Percentiles rank a stretch among this genome's conserved stretches.
Evolutionary conservation across 2,797 vertebrate species (phyloP).

Genomic region (Scomberomorus guttatus): DNA sequence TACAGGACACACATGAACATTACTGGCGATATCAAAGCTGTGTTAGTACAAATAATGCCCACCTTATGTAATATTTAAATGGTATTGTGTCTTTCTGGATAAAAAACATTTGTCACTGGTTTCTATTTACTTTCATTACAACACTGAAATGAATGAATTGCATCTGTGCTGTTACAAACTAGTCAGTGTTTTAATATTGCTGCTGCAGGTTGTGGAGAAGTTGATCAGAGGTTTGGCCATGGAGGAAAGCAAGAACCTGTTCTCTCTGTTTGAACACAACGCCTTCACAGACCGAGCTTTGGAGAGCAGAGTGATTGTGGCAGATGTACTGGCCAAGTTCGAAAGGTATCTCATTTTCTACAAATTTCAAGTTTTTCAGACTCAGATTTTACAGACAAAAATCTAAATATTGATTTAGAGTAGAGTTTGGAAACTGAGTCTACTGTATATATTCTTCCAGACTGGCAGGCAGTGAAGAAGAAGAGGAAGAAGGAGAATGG

Average conservation of each 20-base stretch:
- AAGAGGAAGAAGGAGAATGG: constrained; percentile 92
- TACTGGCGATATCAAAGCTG: no score
- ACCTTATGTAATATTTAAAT: no score
- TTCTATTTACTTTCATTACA: no score
- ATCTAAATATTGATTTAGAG: not conserved
- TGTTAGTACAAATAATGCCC: not conserved
- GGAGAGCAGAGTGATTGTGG: constrained; percentile 93
- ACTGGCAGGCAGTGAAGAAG: constrained; percentile 90
- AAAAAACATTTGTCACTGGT: no score
- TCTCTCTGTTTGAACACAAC: constrained; percentile 94
- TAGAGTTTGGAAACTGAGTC: not conserved
- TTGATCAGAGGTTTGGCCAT: constrained; percentile 94
- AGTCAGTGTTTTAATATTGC: not conserved
- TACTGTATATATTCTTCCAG: constrained; percentile 69
- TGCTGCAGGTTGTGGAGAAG: constrained; percentile 92
- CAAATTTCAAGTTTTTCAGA: not conserved
- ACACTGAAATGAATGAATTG: not conserved
- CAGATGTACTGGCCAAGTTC: constrained; percentile 94
- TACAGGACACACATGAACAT: not conserved
- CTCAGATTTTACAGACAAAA: no score
- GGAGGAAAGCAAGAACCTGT: constrained; percentile 95
- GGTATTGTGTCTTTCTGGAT: no score
- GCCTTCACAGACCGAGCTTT: constrained; percentile 89
- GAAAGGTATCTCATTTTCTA: constrained; percentile 85
- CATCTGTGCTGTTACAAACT: not conserved